Base-by-base conservation (phyloP, 2,113 vertebrate species). In the Tychaedon coryphoeus region DNA sequence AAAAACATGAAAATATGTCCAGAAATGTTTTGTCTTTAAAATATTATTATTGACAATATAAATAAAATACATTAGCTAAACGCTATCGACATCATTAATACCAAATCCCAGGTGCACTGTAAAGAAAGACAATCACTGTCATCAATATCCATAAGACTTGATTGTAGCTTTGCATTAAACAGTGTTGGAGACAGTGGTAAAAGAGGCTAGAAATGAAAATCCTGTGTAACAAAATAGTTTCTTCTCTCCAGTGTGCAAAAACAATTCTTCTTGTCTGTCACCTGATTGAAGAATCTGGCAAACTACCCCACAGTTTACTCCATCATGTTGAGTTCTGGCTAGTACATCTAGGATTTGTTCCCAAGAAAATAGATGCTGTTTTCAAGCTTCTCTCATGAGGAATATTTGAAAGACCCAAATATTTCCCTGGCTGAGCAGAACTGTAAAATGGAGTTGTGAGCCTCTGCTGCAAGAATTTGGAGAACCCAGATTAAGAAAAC, bases 401-500 rank as follows among this genome's bases (percentile, higher is more conserved):
- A 29, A 28, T 50, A n/a, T 72, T 89, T 90, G 51, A 69, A 92
- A 80, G 90, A 79, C 86, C 31, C 38, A 93, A 56, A 10, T 74
- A 90, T 74, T 88, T 96, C 61, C n/a, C 40, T 75, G 66, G 43
- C 51, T 74, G 56, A 71, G 19, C 53, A 93, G 43, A 71, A 28
- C 54, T 74, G 13, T 86, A 86, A 93, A 88, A 88, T 33, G 64
- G 43, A 88, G 36, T 70, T 70, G 34, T 80, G 54, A 88, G 81
- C 33, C 34, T 70, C 89, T 67, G 18, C 85, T 77, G 43, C 83
- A 93, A 94, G 79, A 93, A 90, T 80, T 88, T 84, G 61, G 74
- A 67, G 64, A 93, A 88, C 71, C 22, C 56, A 88, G 64, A 92
- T 94, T 86, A 86, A 88, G 78, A 94, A 95, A 96, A 82, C 56